These are phyloP conservation scores for Anoplolepis gracilipes DNA, from an alignment of 1,140 invertebrate species.

Conservation along the genomic window DNA sequence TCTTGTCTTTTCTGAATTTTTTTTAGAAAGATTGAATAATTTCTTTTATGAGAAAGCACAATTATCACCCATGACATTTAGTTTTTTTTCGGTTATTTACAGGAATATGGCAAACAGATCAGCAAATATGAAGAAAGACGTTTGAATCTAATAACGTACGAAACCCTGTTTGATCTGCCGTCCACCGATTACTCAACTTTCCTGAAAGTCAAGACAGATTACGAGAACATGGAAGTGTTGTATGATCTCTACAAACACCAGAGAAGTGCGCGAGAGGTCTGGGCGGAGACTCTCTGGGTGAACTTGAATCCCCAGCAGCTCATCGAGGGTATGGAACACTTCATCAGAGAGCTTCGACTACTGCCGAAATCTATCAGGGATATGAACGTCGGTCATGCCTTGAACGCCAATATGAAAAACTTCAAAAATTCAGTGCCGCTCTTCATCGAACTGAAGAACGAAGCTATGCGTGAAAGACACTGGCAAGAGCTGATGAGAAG, in stretches of 20 bases:
- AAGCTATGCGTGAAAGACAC: slow-evolving; percentile 94
- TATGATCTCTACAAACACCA: slow-evolving; percentile 93
- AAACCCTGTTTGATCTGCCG: slow-evolving; percentile 94
- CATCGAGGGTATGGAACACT: slow-evolving; percentile 94
- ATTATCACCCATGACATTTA: background rate
- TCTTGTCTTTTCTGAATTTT: slow-evolving; percentile 13
- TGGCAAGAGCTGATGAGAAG: slow-evolving; percentile 95
- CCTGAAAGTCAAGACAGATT: slow-evolving; percentile 90
- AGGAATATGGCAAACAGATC: slow-evolving; percentile 90
- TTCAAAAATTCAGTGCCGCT: slow-evolving; percentile 95
- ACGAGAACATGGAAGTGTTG: slow-evolving; percentile 90
- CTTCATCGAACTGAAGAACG: slow-evolving; percentile 96
- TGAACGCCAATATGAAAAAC: slow-evolving; percentile 94
- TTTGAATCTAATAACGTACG: slow-evolving; percentile 91
- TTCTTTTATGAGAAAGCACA: background rate
- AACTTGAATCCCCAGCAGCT: slow-evolving; percentile 94
- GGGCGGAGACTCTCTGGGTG: slow-evolving; percentile 95
- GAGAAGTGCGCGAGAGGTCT: slow-evolving; percentile 91
- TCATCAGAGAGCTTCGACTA: slow-evolving; percentile 91
- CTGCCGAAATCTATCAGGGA: slow-evolving; percentile 87
- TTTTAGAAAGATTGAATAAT: background rate
- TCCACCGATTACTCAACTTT: slow-evolving; percentile 93
- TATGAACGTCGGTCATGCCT: slow-evolving; percentile 87
- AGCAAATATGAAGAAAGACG: slow-evolving; percentile 89
- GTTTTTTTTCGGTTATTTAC: slow-evolving; percentile 49